These are phyloP conservation scores for Amblyraja radiata DNA, from an alignment of 2,797 vertebrate species.

Conservation along the genomic window DNA sequence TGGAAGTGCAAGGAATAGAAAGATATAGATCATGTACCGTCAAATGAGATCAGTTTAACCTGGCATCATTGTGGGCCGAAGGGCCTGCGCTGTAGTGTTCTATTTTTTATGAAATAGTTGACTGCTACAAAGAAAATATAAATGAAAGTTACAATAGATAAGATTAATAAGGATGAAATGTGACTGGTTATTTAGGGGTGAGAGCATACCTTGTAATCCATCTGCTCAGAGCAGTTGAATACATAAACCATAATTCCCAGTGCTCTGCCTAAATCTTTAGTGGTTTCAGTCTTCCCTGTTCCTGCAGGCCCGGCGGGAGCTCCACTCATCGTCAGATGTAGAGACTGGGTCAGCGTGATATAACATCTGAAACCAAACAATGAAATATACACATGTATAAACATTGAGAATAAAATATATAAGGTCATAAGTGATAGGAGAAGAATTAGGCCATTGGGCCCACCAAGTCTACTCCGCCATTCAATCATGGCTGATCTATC, in stretches of 20 bases:
- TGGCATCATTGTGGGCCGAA: too few relatives aligned
- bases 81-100: too few relatives aligned
- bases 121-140: neutral
- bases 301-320: conserved; percentile 86
- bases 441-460: too few relatives aligned
- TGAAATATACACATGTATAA: neutral
- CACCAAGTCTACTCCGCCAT: too few relatives aligned
- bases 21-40: too few relatives aligned
- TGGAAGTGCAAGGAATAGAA: too few relatives aligned
- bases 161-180: neutral
- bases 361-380: conserved; percentile 68
- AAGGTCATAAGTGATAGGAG: too few relatives aligned
- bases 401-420: neutral
- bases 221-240: conserved; percentile 96
- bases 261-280: conserved; percentile 88
- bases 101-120: too few relatives aligned
- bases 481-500: too few relatives aligned
- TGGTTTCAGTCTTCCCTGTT: conserved; percentile 92
- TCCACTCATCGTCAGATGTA: conserved; percentile 90
- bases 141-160: neutral
- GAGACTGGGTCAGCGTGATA: conserved; percentile 89
- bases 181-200: neutral
- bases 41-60: too few relatives aligned
- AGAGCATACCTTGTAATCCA: conserved; percentile 89
- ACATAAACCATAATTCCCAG: conserved; percentile 93